Conservation (phyloP, 1,140 invertebrate genomes). For the Galleria mellonella region DNA sequence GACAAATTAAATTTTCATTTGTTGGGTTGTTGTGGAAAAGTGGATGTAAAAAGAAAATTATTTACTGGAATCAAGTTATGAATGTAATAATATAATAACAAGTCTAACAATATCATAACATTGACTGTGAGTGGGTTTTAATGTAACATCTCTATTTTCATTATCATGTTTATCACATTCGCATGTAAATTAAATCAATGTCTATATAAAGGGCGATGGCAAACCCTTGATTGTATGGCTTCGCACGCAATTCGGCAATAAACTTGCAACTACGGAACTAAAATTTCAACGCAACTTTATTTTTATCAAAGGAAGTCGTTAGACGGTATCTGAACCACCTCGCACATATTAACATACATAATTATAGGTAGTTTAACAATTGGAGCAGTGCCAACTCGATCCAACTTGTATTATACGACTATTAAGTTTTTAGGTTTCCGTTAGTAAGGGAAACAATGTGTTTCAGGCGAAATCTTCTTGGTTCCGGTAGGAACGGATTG, state of each 20-base stretch:
- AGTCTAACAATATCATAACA: too few relatives aligned
- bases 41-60: too few relatives aligned
- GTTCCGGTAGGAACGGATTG: slow-evolving; percentile 11
- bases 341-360: slow-evolving; percentile 69
- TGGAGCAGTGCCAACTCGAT: slow-evolving; percentile 57
- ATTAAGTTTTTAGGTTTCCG: slow-evolving; percentile 54
- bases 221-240: slow-evolving; percentile 43
- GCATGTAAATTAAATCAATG: slow-evolving; percentile 67
- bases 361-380: slow-evolving; percentile 69
- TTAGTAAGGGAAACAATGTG: slow-evolving; percentile 32
- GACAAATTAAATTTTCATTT: too few relatives aligned
- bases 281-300: slow-evolving; percentile 73
- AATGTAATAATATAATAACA: too few relatives aligned
- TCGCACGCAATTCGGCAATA: slow-evolving; percentile 65
- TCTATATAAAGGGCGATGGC: slow-evolving; percentile 66
- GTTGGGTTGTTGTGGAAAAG: too few relatives aligned
- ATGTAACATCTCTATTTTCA: slow-evolving; percentile 21
- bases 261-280: slow-evolving; percentile 67
- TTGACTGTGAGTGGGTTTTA: neutral
- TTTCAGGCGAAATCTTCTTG: slow-evolving; percentile 10
- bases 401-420: slow-evolving; percentile 42
- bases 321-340: slow-evolving; percentile 65
- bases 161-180: slow-evolving; percentile 36
- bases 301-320: slow-evolving; percentile 72
- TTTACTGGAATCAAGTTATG: too few relatives aligned